Evolutionary conservation across 2,888 invertebrate species (phyloP).

Genomic region (Nasonia oneida): DNA sequence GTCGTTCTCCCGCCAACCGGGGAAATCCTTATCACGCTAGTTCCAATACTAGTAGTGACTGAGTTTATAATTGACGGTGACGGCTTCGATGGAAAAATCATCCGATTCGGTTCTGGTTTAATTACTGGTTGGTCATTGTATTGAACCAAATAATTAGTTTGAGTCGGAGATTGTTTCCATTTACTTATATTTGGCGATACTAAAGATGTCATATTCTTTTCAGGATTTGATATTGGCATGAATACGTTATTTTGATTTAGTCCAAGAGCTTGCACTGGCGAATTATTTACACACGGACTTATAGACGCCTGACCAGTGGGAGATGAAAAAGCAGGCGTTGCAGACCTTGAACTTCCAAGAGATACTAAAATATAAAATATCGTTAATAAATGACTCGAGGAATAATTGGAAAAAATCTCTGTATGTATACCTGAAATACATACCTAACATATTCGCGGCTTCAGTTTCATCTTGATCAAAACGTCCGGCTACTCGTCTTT

Average conservation of each 20-base stretch:
- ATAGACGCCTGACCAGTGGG: slow-evolving; percentile 85
- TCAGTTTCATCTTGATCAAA: slow-evolving; percentile 98
- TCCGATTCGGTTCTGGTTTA: slow-evolving; percentile 84
- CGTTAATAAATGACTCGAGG: background rate
- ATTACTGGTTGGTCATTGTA: slow-evolving; percentile 78
- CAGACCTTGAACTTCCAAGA: slow-evolving; percentile 94
- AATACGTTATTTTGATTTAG: slow-evolving; percentile 91
- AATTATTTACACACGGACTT: slow-evolving; percentile 85
- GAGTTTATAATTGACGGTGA: slow-evolving; percentile 76
- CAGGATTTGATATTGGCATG: slow-evolving; percentile 91
- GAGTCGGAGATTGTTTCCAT: slow-evolving; percentile 78
- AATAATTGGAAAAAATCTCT: background rate
- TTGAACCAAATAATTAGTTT: slow-evolving; percentile 79
- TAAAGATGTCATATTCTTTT: slow-evolving; percentile 80
- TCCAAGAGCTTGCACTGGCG: slow-evolving; percentile 84
- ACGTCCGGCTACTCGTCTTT: slow-evolving; percentile 87
- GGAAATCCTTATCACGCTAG: slow-evolving; percentile 92
- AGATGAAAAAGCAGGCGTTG: slow-evolving; percentile 93
- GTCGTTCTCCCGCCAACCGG: slow-evolving; percentile 81
- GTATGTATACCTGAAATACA: slow-evolving; percentile 66
- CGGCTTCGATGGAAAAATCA: slow-evolving; percentile 83
- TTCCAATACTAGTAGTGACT: slow-evolving; percentile 77
- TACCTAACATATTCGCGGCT: slow-evolving; percentile 97
- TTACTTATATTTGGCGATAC: slow-evolving; percentile 74
- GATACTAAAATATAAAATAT: slow-evolving; percentile 84